A percentile compares a stretch with the other conserved stretches of the same genome.
Conservation (phyloP, 2,113 vertebrate species). For the Ictalurus furcatus region DNA sequence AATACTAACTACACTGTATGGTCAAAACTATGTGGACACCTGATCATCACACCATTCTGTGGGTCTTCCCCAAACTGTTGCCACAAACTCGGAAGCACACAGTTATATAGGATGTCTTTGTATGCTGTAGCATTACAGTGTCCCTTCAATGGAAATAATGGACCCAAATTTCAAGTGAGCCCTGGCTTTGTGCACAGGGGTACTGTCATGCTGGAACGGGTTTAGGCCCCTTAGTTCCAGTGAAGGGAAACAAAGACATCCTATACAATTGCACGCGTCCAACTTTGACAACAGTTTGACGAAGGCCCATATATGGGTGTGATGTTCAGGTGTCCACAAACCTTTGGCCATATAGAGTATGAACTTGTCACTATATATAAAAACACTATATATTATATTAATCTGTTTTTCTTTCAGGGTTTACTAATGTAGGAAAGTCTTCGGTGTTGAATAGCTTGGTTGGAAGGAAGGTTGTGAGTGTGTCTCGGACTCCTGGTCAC, state of each 20-base stretch:
- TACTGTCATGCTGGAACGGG: background rate
- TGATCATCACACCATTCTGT: background rate
- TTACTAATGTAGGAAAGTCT: slow-evolving; percentile 91
- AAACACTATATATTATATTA: background rate
- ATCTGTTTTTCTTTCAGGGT: slow-evolving; percentile 67
- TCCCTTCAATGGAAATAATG: background rate
- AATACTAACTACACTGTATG: background rate
- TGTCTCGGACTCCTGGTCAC: slow-evolving; percentile 90
- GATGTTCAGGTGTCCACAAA: background rate
- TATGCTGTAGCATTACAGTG: background rate
- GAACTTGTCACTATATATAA: background rate
- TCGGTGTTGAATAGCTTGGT: slow-evolving; percentile 89
- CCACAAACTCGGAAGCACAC: background rate
- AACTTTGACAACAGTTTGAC: background rate
- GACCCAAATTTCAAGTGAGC: background rate
- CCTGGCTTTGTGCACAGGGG: background rate
- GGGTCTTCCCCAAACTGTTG: background rate
- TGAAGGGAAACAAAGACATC: background rate
- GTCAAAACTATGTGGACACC: background rate
- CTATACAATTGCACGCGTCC: background rate
- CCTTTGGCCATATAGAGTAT: background rate
- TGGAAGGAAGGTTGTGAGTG: slow-evolving; percentile 88
- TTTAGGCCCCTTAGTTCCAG: background rate
- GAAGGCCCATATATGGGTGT: background rate
- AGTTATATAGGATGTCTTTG: background rate